phyloP scores from a whole-genome alignment of 1,140 invertebrate species.

The Diabrotica virgifera region DNA sequence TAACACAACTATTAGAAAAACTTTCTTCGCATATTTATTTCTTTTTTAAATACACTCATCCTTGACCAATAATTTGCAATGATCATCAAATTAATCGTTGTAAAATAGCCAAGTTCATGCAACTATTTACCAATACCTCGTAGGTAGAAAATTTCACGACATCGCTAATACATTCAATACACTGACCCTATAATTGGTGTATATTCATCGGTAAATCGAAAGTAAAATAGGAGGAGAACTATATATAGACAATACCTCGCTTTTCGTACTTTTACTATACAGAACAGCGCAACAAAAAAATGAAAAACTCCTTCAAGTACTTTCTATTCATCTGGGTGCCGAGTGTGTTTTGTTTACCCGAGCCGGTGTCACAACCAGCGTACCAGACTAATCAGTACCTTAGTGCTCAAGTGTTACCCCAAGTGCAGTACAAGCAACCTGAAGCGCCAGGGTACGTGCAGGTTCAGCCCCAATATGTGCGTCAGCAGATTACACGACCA shows the following conservation, averaged over 20 bases:
- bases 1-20: too few species aligned
- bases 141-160: too few species aligned
- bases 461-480: conserved; percentile 6
- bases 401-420: conserved; percentile 11
- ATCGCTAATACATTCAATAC: not conserved
- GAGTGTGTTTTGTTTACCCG: conserved; percentile 4
- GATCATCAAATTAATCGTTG: too few species aligned
- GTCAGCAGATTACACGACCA: not conserved
- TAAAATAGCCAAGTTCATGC: too few species aligned
- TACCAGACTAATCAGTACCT: conserved; percentile 7
- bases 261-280: not conserved
- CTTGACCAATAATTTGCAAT: too few species aligned
- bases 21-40: too few species aligned
- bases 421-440: conserved; percentile 6
- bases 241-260: not conserved
- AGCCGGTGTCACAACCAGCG: conserved; percentile 7
- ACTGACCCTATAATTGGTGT: conserved; percentile 2
- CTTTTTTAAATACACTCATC: too few species aligned
- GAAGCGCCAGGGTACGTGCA: conserved; percentile 3
- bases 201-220: not conserved
- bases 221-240: not conserved
- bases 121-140: too few species aligned
- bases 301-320: not conserved
- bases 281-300: not conserved
- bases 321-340: not conserved